Conservation (phyloP, 2,797 vertebrate species). For the Phalanger gymnotis region DNA sequence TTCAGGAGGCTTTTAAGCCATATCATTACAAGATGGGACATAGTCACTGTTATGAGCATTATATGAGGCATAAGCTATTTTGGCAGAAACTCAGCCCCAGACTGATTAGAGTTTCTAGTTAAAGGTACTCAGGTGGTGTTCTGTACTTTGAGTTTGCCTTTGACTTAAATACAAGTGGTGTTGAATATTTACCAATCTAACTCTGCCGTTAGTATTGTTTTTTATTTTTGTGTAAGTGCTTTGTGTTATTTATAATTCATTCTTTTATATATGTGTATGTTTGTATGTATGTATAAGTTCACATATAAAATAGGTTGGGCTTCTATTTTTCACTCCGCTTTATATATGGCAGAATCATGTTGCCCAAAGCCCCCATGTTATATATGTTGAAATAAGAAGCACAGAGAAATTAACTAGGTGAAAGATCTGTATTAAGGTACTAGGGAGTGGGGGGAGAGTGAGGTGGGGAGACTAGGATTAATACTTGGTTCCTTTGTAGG, state of each 20-base stretch:
- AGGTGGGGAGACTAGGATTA: not conserved
- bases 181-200: not conserved
- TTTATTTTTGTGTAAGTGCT: not conserved
- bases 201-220: conserved; percentile 3
- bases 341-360: not conserved
- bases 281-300: not conserved
- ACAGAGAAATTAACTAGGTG: conserved; percentile 10
- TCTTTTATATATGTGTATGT: not conserved
- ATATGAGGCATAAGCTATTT: not conserved
- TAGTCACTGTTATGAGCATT: conserved; percentile 8
- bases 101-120: conserved; percentile 24
- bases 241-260: conserved; percentile 39
- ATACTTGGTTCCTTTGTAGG: not conserved
- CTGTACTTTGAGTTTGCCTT: conserved; percentile 15
- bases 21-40: conserved; percentile 27
- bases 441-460: not conserved
- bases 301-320: conserved; percentile 1
- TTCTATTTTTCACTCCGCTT: conserved; percentile 21
- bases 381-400: not conserved
- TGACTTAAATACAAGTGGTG: not conserved
- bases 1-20: conserved; percentile 40
- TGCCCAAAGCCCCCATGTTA: not conserved
- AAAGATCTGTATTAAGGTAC: not conserved
- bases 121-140: not conserved
- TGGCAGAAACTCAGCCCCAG: conserved; percentile 2